phyloP scores from a whole-genome alignment of 1,140 invertebrate genomes.

The Drosophila tsacasi region DNA sequence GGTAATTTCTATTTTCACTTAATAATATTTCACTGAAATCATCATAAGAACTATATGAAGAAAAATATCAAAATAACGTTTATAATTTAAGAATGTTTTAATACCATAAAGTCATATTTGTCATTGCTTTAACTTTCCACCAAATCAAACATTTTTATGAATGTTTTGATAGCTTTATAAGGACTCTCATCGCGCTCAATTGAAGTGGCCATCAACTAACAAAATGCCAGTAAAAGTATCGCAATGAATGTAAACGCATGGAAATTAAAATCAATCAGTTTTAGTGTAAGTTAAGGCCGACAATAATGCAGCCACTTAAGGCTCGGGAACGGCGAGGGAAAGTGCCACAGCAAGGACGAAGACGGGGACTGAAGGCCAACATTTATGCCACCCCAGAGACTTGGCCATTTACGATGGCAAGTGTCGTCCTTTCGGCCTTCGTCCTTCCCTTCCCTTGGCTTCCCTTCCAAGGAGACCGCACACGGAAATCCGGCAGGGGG shows the following conservation, averaged over 20 bases:
- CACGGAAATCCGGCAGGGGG: conserved; percentile 19
- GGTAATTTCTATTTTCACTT: neutral
- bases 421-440: conserved; percentile 64
- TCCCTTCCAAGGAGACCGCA: conserved; percentile 12
- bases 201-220: conserved; percentile 20
- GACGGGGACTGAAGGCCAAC: conserved; percentile 67
- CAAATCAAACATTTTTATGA: neutral
- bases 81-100: neutral
- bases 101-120: neutral
- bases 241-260: conserved; percentile 72
- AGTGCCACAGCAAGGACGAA: conserved; percentile 6
- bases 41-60: neutral
- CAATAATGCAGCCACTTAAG: conserved; percentile 84
- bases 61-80: neutral
- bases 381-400: conserved; percentile 82
- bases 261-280: conserved; percentile 84
- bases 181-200: conserved; percentile 15
- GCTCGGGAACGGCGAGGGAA: conserved; percentile 20
- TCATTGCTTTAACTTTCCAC: neutral
- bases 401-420: conserved; percentile 72
- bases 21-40: neutral
- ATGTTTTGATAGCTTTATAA: neutral
- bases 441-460: conserved; percentile 12
- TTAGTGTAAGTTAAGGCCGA: conserved; percentile 78
- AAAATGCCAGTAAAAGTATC: conserved; percentile 49